Base-by-base conservation (phyloP, 2,888 invertebrate species). In the Heliconius aoede region DNA sequence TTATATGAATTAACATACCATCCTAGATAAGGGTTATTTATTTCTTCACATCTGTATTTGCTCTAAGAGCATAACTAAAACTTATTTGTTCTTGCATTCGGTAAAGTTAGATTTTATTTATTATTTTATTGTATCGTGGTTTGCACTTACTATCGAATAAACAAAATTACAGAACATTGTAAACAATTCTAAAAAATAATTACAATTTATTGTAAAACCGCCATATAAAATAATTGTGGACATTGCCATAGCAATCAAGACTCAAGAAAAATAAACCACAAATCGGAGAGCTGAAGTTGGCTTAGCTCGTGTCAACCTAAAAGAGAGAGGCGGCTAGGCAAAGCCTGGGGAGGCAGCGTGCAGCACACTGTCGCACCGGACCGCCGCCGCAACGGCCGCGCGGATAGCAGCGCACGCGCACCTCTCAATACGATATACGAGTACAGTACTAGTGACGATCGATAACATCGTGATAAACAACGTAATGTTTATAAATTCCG, bases 301-400 rank as follows among this genome's bases (percentile, higher is more conserved):
- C 64, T 67, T 78, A 73, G 76, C 73, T 65, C 83, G 80, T 87
- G 87, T 86, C 86, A 88, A 86, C 86, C 91, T 88, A 91, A 94
- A 94, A 94, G 94, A 93, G 94, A 94, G 94, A 94, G 94, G 93
- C 89, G 91, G 90, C 90, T 89, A 90, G 89, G 90, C 87, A 87
- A 85, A 87, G 87, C 88, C 87, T 85, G 91, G 90, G 91, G 89
- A 90, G 90, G 91, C 86, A 88, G 86, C 83, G 84, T 83, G 82
- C 86, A 84, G 85, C 80, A 90, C 94, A 94, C 91, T 94, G 93
- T 93, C 91, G 90, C 90, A 87, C 86, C 88, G 90, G 86, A 88
- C 91, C 87, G 93, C 91, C 86, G 86, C 87, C 91, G 89, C 87
- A 88, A 83, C 91, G 92, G 92, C 92, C 91, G 94, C 90, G 90